Base-by-base conservation (phyloP, 2,888 invertebrate genomes). In the Imbricaverruca yamaguchii region DNA sequence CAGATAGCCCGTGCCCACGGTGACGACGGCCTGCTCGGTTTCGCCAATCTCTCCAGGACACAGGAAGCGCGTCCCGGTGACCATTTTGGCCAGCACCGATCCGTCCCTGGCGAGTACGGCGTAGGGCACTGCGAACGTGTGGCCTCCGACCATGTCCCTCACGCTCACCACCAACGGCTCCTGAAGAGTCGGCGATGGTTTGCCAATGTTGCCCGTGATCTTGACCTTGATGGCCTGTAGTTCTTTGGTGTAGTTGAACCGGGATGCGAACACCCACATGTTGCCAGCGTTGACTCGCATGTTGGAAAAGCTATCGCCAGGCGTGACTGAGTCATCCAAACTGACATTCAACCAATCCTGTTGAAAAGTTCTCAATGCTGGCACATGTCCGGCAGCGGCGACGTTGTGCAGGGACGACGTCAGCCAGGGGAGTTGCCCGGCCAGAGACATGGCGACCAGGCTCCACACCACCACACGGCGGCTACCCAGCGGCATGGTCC, bases 61-160 rank as follows among this genome's bases (percentile, higher is more conserved):
- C 78, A 82, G 80, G 81, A n/a, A 4, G 67, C 82, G 59, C 82
- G 82, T 11, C 83, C 80, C 80, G 81, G 81, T 23, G 84, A 85
- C 65, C 86, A 86, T 23, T 94, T 93, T 13, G 95, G 93, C 90
- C 0, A 94, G 94, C 86, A 95, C 95, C 86, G 96, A 95, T 3
- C 97, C 96, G 87, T 96, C 97, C 96, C 97, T 97, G 74, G 92
- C 93, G 86, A 95, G 95, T 84, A 94, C 93, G 81, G 92, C 92
- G 7, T 94, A 92, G 85, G 94, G 94, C 82, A 94, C 93, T 83
- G 96, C 21, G 7, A 82, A 25, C n/a, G 81, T 82, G 10, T 63
- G 69, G 0, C 81, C 77, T 13, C 81, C 82, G 13, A 82, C 81
- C 13, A 78, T 80, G 39, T 67, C 80, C 2, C 69, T 13, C 21